phyloP scores from a whole-genome alignment of 2,797 vertebrate species.

The Sebastes ruberrimus region DNA sequence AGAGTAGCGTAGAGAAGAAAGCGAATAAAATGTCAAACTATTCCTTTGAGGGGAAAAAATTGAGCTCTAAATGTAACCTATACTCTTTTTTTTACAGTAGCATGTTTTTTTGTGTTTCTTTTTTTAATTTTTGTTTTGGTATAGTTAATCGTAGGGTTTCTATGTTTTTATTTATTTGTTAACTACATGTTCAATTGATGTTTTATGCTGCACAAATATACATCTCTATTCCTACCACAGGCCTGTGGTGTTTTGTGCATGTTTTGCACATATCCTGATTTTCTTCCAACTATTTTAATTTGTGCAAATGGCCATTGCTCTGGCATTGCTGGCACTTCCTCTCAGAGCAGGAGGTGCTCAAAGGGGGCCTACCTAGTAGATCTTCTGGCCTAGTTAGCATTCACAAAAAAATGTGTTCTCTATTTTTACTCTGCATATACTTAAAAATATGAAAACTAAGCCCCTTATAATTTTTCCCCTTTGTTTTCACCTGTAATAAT shows the following conservation, averaged over 20 bases:
- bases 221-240: background rate
- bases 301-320: constrained; percentile 10
- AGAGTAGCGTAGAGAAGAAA: too few species aligned
- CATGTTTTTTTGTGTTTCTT: background rate
- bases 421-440: constrained; percentile 3
- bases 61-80: background rate
- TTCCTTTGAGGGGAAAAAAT: background rate
- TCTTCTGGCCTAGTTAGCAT: constrained; percentile 25
- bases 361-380: constrained; percentile 12
- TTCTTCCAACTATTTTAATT: constrained; percentile 15
- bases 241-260: background rate
- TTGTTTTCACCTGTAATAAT: background rate
- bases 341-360: constrained; percentile 37
- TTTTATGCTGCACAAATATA: background rate
- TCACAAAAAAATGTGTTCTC: background rate
- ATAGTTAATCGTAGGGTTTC: background rate
- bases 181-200: background rate
- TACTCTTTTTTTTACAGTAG: background rate
- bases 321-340: constrained; percentile 25
- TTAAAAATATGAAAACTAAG: background rate
- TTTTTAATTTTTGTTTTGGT: background rate
- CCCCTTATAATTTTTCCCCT: background rate
- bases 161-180: background rate
- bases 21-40: background rate
- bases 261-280: background rate